phyloP scores from a whole-genome alignment of 2,797 vertebrate species.

The Hippoglossus hippoglossus region DNA sequence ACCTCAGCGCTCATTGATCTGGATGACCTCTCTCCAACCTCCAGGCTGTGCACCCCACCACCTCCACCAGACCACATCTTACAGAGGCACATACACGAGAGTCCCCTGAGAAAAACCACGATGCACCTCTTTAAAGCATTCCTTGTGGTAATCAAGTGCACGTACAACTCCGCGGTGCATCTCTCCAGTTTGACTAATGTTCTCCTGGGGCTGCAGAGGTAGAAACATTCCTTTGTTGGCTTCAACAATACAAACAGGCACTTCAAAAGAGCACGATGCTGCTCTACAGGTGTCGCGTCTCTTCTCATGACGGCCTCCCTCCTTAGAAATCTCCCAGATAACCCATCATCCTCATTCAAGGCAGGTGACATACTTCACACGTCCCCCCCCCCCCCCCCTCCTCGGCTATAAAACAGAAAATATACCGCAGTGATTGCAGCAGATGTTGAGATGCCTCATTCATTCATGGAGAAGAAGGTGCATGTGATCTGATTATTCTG shows the following conservation, averaged over 20 bases:
- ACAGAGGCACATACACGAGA: conserved; percentile 10
- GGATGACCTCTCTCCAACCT: conserved; percentile 69
- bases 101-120: not conserved
- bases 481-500: conserved; percentile 8
- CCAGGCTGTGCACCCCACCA: conserved; percentile 28
- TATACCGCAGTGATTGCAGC: conserved; percentile 19
- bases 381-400: conserved; percentile 17
- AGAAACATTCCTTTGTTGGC: conserved; percentile 80
- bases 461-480: not conserved
- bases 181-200: conserved; percentile 73
- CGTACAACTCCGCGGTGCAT: conserved; percentile 39
- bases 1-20: conserved; percentile 50
- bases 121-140: not conserved
- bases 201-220: conserved; percentile 77
- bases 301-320: conserved; percentile 64
- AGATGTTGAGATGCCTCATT: conserved; percentile 43
- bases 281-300: conserved; percentile 79
- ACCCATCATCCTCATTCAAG: conserved; percentile 64
- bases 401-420: conserved; percentile 53
- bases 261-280: conserved; percentile 80
- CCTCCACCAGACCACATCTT: conserved; percentile 29
- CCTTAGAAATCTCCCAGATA: conserved; percentile 69
- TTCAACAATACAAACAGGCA: conserved; percentile 82
- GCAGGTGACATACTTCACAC: conserved; percentile 64
- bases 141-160: conserved; percentile 16